Evolutionary conservation across 1,140 invertebrate genomes (phyloP).

Genomic region (Scaptomyza hsui): DNA sequence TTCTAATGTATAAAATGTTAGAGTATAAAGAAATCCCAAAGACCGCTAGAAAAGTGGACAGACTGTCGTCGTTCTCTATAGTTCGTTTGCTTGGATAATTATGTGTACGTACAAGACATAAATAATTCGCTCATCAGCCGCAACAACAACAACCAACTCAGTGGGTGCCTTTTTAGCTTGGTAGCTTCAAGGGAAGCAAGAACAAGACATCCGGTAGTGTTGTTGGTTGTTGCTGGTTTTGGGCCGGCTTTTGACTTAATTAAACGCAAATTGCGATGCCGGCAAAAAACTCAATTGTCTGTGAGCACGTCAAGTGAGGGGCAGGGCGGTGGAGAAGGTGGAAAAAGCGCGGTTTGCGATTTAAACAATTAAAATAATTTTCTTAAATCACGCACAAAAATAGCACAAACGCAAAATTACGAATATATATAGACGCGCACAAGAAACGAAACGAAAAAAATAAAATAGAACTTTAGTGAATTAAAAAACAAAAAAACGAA

Average conservation of each 20-base stretch:
- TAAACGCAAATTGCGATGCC: slow-evolving; percentile 74
- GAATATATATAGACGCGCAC: slow-evolving; percentile 25
- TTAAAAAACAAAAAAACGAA: slow-evolving; percentile 19
- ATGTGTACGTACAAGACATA: slow-evolving; percentile 78
- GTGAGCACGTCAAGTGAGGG: slow-evolving; percentile 47
- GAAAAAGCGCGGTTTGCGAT: background rate
- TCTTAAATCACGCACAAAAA: slow-evolving; percentile 70
- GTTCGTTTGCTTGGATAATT: slow-evolving; percentile 62
- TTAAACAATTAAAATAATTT: slow-evolving; percentile 63
- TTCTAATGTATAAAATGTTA: background rate
- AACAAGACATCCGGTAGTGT: slow-evolving; percentile 73
- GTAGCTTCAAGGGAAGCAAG: slow-evolving; percentile 38
- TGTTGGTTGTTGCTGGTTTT: background rate
- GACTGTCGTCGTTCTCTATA: background rate
- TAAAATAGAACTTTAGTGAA: slow-evolving; percentile 30
- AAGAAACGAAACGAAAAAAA: slow-evolving; percentile 23
- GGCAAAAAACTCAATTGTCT: slow-evolving; percentile 58
- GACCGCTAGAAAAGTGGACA: slow-evolving; percentile 47
- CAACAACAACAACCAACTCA: slow-evolving; percentile 36
- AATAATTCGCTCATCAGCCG: slow-evolving; percentile 68
- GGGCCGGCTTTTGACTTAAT: slow-evolving; percentile 62
- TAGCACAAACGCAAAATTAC: slow-evolving; percentile 48
- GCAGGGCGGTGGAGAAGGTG: background rate
- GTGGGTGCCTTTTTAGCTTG: slow-evolving; percentile 46
- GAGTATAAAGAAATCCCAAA: slow-evolving; percentile 27